These are phyloP conservation scores for Perizoma affinitatum DNA, from an alignment of 2,888 invertebrate species.

Conservation along the genomic window DNA sequence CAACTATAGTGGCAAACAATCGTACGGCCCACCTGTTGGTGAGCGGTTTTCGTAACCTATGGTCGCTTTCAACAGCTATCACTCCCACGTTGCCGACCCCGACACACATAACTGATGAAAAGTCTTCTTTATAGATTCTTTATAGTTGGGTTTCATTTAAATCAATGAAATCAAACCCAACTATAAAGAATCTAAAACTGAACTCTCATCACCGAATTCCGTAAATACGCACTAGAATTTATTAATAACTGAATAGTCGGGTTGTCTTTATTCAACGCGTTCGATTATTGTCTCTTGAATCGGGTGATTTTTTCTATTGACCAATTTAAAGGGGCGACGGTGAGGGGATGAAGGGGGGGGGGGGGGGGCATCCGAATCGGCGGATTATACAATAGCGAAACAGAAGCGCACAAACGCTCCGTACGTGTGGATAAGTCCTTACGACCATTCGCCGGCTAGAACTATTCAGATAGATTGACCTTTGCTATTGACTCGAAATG, in stretches of 20 bases:
- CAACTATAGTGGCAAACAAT: too few species aligned
- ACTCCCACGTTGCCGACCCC: too few species aligned
- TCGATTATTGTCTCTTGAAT: conserved; percentile 49
- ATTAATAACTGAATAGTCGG: conserved; percentile 43
- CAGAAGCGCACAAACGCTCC: conserved; percentile 35
- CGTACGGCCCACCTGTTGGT: too few species aligned
- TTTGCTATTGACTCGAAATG: conserved; percentile 2
- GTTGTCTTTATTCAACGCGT: conserved; percentile 50
- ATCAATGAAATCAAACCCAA: not conserved
- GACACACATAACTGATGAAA: too few species aligned
- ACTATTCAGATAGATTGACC: conserved; percentile 6
- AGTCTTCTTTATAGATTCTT: not conserved
- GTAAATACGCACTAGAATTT: conserved; percentile 45
- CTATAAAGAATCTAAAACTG: not conserved
- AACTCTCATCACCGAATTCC: conserved; percentile 3
- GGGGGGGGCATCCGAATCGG: conserved; percentile 44
- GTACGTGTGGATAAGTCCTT: conserved; percentile 37
- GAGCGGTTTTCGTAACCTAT: too few species aligned
- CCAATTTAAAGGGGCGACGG: conserved; percentile 35
- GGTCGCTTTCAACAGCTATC: too few species aligned
- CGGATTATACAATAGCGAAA: conserved; percentile 43
- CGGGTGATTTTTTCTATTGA: conserved; percentile 45
- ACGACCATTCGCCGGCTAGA: conserved; percentile 16
- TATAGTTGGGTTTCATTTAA: too few species aligned
- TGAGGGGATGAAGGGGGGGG: too few species aligned